A percentile compares a stretch with the other conserved stretches of the same genome.
Conservation (phyloP, 92 coral and sea anemone species). For the Epizoanthus fatuus region DNA sequence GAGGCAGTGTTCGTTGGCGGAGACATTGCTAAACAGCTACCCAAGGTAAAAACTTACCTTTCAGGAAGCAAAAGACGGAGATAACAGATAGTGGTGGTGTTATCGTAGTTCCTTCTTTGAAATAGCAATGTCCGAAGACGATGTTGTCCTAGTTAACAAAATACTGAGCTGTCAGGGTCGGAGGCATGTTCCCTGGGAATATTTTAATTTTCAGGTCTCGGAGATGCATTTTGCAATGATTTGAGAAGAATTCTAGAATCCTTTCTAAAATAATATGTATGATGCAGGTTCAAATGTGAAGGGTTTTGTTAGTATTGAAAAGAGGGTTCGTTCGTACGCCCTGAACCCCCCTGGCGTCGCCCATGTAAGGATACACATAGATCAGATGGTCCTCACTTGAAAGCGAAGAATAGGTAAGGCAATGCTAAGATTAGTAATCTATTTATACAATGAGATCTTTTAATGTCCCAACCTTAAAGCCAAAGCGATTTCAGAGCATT, state of each 20-base stretch:
- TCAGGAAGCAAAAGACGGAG: not conserved
- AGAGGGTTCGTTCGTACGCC: no score
- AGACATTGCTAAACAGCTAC: constrained; percentile 91
- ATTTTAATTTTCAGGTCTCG: no score
- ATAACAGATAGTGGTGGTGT: not conserved
- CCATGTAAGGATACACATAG: no score
- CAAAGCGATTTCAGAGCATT: constrained; percentile 23
- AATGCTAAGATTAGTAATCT: not conserved
- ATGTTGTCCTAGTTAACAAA: not conserved
- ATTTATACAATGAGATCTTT: no score
- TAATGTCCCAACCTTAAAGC: not conserved
- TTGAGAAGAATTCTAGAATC: no score
- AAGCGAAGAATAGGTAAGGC: not conserved
- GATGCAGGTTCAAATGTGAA: no score
- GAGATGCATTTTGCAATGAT: not conserved
- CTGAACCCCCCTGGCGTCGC: no score
- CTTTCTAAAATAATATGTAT: no score
- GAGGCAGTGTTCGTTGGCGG: constrained; percentile 96
- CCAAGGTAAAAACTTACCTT: constrained; percentile 65
- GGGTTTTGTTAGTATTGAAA: no score
- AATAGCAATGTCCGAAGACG: not conserved
- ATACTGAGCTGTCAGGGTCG: not conserved
- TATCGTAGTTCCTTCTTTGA: not conserved
- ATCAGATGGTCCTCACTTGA: not conserved
- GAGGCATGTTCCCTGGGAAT: no score